Evolutionary conservation across 2,113 vertebrate genomes (phyloP), one percentile per base, ranked within the genome.

Genomic region (Nanorana parkeri): DNA sequence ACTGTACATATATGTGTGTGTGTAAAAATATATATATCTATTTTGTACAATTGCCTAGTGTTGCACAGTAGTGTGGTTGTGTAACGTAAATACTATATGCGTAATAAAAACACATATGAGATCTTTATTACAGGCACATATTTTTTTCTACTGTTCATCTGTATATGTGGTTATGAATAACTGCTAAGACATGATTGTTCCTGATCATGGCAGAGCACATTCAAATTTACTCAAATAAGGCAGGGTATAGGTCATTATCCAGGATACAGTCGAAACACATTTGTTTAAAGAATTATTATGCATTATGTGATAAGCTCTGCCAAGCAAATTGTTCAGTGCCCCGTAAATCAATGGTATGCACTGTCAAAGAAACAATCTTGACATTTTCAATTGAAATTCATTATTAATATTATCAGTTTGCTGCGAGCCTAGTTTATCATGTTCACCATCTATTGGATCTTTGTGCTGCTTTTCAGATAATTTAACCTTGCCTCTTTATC

Each of bases 311-410:
- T 56, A 58, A 73, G 47, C 51, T 19, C 51, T 20, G 16, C 23
- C 1, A 60, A 23, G 58, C 58, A 60, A 21, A 60, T 28, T 72
- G 51, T 72, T 56, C 68, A 72, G 17, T 55, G 51, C 54, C 10
- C 68, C 17, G 20, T 17, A 55, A 28, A 26, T 72, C 68, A 55
- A 29, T 28, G 68, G 29, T 51, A 56, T 58, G 69, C 19, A n/a
- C 69, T n/a, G 52, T 19, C 69, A 58, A 56, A 32, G 52, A 73
- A 58, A 73, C 69, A 56, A 56, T 73, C 69, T 56, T 73, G 68
- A 72, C 68, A 72, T 55, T 72, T 72, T 56, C 69, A 73, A 73
- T 73, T 56, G 52, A 73, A 73, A 73, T 56, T 32, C 69, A 58
- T 73, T 58, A 56, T 73, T 32, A 32, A 28, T 56, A 58, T 32